Evolutionary conservation across 2,797 vertebrate species (phyloP).

Genomic region (Psittacula echo): DNA sequence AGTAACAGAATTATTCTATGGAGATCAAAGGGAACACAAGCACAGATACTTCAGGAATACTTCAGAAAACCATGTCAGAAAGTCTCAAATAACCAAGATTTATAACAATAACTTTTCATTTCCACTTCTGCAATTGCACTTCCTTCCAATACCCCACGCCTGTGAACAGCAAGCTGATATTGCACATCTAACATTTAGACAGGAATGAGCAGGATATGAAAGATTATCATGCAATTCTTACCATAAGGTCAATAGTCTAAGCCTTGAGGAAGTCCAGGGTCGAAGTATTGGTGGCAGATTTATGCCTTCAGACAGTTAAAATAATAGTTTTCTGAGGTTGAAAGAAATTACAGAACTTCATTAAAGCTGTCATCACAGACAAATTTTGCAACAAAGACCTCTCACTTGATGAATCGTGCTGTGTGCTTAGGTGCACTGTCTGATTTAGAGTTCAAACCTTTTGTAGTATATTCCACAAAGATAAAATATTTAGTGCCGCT

Average conservation of each 20-base stretch:
- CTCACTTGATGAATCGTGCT: background rate
- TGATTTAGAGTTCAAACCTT: slow-evolving; percentile 67
- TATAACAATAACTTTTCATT: background rate
- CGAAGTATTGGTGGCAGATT: slow-evolving; percentile 13
- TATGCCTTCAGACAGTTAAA: slow-evolving; percentile 40
- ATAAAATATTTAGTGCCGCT: slow-evolving; percentile 49
- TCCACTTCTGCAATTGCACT: background rate
- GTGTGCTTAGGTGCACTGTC: slow-evolving; percentile 30
- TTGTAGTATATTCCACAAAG: slow-evolving; percentile 25
- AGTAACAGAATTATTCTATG: background rate
- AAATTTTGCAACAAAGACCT: slow-evolving; percentile 20
- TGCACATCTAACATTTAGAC: background rate
- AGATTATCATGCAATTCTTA: background rate
- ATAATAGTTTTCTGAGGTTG: slow-evolving; percentile 48
- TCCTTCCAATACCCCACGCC: background rate
- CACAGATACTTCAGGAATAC: background rate
- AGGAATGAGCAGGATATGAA: background rate
- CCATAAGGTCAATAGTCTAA: slow-evolving; percentile 6
- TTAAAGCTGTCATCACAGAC: slow-evolving; percentile 58
- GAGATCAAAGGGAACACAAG: background rate
- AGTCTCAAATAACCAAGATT: background rate
- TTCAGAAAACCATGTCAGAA: background rate
- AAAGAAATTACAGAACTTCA: slow-evolving; percentile 62
- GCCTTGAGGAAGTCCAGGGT: slow-evolving; percentile 28
- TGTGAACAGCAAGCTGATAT: background rate